Conservation (phyloP, 2,113 vertebrate genomes). For the Halcyon senegalensis region DNA sequence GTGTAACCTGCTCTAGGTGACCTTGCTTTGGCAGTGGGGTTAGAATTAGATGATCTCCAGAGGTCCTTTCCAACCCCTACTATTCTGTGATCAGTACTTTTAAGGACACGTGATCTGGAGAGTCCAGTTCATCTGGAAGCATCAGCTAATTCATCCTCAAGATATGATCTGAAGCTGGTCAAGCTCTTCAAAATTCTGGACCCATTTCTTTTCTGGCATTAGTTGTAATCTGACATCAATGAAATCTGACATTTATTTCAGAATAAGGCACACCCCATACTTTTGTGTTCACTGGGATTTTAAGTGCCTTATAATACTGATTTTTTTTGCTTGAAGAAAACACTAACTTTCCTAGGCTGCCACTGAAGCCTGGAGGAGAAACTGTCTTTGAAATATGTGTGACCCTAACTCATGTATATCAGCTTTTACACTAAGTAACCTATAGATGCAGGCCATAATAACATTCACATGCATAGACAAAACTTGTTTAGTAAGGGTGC, state of each 20-base stretch:
- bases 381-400: rapidly evolving
- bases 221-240: background rate
- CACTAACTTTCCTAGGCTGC: background rate
- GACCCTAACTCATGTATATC: background rate
- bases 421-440: background rate
- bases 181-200: background rate
- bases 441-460: background rate
- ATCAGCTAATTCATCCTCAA: background rate
- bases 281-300: background rate
- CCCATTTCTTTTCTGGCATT: background rate
- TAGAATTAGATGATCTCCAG: background rate
- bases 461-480: background rate
- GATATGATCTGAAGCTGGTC: background rate
- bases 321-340: background rate
- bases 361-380: background rate
- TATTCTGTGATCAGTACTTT: background rate
- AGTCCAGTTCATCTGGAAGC: background rate
- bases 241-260: background rate
- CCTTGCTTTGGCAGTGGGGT: background rate
- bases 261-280: background rate
- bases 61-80: background rate
- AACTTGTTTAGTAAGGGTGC: background rate
- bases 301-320: background rate
- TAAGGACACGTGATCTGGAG: background rate
- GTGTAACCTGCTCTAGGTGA: background rate